Percentiles rank a stretch among this genome's conserved stretches.
These are phyloP conservation scores for Hirundo rustica DNA, from an alignment of 2,797 vertebrate genomes.

Conservation along the genomic window DNA sequence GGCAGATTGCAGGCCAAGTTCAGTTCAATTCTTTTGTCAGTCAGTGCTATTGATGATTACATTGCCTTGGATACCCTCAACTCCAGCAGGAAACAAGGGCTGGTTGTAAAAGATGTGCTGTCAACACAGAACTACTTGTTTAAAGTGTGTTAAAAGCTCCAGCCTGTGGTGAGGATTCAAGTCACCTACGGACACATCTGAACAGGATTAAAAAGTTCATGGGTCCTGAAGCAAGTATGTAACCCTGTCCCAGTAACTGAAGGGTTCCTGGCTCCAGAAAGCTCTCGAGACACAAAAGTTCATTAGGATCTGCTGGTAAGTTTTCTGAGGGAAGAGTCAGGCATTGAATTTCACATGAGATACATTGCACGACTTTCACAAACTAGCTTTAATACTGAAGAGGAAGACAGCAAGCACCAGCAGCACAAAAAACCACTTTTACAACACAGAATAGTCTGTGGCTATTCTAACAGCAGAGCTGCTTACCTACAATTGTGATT, in stretches of 20 bases:
- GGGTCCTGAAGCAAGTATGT: background rate
- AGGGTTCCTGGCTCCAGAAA: background rate
- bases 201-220: background rate
- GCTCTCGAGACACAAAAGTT: background rate
- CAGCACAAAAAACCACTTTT: background rate
- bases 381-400: background rate
- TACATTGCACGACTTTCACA: background rate
- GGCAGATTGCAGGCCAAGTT: background rate
- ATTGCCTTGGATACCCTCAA: background rate
- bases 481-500: background rate
- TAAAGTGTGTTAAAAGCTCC: background rate
- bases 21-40: background rate
- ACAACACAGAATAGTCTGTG: accelerated
- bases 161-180: background rate
- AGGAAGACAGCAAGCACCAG: background rate
- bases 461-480: background rate
- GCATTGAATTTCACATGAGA: background rate
- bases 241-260: background rate
- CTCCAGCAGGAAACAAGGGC: background rate
- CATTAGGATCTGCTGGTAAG: background rate
- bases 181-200: background rate
- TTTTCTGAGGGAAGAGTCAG: background rate
- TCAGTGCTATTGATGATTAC: background rate
- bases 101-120: background rate
- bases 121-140: background rate